These are phyloP conservation scores for Uloborus diversus DNA, from an alignment of 1,140 invertebrate species.

Conservation along the genomic window DNA sequence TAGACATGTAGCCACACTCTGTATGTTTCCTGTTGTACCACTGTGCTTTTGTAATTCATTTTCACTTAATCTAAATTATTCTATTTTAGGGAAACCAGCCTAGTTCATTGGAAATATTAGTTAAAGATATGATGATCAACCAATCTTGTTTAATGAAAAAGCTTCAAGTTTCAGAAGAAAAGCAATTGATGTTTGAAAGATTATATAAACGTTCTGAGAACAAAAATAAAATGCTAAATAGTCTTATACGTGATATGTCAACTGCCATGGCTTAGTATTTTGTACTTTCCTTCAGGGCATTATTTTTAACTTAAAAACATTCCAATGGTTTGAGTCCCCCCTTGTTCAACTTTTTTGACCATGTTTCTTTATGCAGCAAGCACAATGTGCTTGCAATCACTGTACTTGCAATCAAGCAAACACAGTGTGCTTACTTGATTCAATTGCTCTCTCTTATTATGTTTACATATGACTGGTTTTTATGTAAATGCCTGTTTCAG, in stretches of 20 bases:
- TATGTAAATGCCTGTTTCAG: no score
- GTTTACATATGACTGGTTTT: no score
- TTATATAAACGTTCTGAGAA: constrained; percentile 14
- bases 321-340: no score
- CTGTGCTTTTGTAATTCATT: background rate
- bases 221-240: constrained; percentile 40
- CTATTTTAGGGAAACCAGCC: background rate
- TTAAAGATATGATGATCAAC: constrained; percentile 18
- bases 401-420: no score
- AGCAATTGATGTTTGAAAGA: constrained; percentile 19
- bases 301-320: no score
- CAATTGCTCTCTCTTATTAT: no score
- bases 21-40: no score
- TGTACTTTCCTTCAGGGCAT: background rate
- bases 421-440: no score
- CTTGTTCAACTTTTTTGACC: no score
- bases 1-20: no score
- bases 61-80: background rate
- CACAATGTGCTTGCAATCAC: no score
- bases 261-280: background rate
- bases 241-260: constrained; percentile 12
- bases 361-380: no score
- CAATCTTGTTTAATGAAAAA: constrained; percentile 20
- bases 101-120: background rate
- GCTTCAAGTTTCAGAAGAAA: constrained; percentile 39